These are phyloP conservation scores for Siniperca undulata DNA, from an alignment of 2,797 vertebrate genomes.

Conservation along the genomic window DNA sequence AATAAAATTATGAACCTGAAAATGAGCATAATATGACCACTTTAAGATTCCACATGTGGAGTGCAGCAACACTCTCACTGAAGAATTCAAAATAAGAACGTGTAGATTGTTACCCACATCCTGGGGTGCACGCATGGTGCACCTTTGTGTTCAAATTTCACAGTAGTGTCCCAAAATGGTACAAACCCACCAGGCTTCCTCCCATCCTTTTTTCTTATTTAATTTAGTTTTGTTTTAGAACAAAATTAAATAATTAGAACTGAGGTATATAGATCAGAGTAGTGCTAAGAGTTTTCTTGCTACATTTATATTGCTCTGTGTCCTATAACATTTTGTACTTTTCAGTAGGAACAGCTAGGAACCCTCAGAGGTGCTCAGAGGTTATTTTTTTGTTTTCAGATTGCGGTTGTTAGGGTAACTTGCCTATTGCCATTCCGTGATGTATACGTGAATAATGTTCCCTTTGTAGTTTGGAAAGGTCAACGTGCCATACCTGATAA, in stretches of 20 bases:
- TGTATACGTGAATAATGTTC: constrained; percentile 40
- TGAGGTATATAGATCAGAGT: background rate
- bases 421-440: background rate
- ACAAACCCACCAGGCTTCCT: background rate
- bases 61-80: background rate
- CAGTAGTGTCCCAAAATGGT: background rate
- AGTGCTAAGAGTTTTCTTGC: background rate
- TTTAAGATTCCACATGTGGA: background rate
- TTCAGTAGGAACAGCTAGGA: constrained; percentile 1
- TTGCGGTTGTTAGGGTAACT: background rate
- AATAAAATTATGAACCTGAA: too few species aligned
- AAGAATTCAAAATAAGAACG: background rate
- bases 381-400: background rate
- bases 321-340: constrained; percentile 6
- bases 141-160: background rate
- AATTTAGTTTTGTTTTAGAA: background rate
- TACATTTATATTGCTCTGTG: background rate
- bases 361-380: background rate
- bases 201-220: background rate
- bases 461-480: constrained; percentile 65
- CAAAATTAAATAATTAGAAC: background rate
- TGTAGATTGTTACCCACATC: background rate
- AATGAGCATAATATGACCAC: too few species aligned
- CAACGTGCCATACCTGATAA: constrained; percentile 56
- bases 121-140: background rate